phyloP scores from a whole-genome alignment of 1,140 invertebrate species.

The Drosophila miranda region DNA sequence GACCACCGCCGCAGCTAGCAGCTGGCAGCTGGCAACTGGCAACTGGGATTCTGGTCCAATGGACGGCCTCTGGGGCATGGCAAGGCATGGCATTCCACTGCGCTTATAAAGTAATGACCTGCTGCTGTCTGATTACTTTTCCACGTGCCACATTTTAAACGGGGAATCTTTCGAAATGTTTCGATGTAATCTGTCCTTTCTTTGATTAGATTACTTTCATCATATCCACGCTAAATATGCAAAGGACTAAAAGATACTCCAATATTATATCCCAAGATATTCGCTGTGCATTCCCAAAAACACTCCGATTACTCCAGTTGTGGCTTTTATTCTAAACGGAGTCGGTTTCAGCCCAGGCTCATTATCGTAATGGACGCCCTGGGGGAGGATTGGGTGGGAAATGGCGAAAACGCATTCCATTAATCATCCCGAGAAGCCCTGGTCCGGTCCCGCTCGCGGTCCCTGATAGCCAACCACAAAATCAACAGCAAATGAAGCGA shows the following conservation, averaged over 20 bases:
- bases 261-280: too few relatives aligned
- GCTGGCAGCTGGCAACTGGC: conserved; percentile 4
- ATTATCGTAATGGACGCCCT: conserved; percentile 52
- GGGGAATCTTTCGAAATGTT: conserved; percentile 8
- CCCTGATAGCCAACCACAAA: conserved; percentile 50
- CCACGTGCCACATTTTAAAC: conserved; percentile 13
- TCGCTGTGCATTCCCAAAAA: too few relatives aligned
- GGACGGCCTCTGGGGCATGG: conserved; percentile 5
- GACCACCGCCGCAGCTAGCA: conserved; percentile 3
- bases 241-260: too few relatives aligned
- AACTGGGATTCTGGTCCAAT: background rate
- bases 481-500: conserved; percentile 57
- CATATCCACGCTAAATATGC: too few relatives aligned
- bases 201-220: too few relatives aligned
- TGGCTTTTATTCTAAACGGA: conserved; percentile 11
- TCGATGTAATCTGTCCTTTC: too few relatives aligned
- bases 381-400: conserved; percentile 11
- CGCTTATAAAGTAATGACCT: conserved; percentile 32
- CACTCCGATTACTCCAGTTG: conserved; percentile 3
- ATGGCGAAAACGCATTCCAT: conserved; percentile 40
- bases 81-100: background rate
- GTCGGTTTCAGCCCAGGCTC: conserved; percentile 34
- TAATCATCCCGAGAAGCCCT: conserved; percentile 46
- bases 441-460: conserved; percentile 9
- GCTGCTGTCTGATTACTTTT: conserved; percentile 42